phyloP scores from a whole-genome alignment of 1,140 invertebrate species.

The Nilaparvata lugens region DNA sequence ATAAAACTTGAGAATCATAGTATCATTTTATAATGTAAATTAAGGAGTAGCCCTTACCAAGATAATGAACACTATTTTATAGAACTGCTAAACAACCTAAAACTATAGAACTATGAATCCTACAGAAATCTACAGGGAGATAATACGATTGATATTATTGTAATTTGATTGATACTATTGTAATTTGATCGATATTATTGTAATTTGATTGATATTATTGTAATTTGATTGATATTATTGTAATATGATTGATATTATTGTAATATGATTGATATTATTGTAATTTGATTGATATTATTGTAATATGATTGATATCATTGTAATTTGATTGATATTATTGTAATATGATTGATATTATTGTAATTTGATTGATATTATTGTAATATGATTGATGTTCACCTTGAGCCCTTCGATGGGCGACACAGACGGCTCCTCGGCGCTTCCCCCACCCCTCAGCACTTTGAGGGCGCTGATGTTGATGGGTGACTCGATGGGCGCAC shows the following conservation, averaged over 20 bases:
- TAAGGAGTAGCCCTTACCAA: no score
- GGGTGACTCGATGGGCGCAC: slow-evolving; percentile 25
- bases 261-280: not conserved
- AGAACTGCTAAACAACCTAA: no score
- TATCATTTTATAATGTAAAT: no score
- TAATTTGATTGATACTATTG: no score
- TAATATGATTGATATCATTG: not conserved
- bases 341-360: not conserved
- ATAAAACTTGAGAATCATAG: no score
- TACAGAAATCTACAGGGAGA: no score
- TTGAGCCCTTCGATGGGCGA: slow-evolving; percentile 11
- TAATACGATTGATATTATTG: no score
- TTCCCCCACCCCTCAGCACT: slow-evolving; percentile 29
- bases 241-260: not conserved
- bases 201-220: no score
- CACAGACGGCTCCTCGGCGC: slow-evolving; percentile 27
- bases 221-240: not conserved
- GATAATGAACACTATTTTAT: no score
- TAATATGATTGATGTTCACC: slow-evolving; percentile 2
- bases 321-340: not conserved
- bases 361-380: not conserved
- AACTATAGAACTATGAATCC: no score
- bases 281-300: not conserved
- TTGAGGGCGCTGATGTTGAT: slow-evolving; percentile 18
- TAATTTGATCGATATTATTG: no score